Evolutionary conservation across 1,140 invertebrate species (phyloP).

Genomic region (Euura saliciscinereae): DNA sequence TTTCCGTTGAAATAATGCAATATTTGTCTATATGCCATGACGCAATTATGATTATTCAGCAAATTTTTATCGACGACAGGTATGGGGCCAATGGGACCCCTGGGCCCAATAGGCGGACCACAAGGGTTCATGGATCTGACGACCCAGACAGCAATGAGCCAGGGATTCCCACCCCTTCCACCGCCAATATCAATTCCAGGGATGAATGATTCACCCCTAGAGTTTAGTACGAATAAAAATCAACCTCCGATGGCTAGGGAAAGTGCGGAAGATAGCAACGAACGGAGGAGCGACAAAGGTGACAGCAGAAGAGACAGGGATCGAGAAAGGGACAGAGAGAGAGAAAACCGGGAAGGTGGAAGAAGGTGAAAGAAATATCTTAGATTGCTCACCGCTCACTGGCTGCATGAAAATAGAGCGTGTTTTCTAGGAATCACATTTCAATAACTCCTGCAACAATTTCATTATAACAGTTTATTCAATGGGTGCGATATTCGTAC

Average conservation of each 20-base stretch:
- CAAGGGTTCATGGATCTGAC: slow-evolving; percentile 59
- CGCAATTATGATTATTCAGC: no score
- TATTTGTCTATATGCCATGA: no score
- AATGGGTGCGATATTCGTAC: no score
- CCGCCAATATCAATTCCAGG: slow-evolving; percentile 59
- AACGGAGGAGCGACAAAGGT: slow-evolving; percentile 56
- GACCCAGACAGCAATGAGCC: slow-evolving; percentile 39
- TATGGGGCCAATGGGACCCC: slow-evolving; percentile 55
- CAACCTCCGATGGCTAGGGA: slow-evolving; percentile 64
- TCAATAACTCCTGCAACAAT: no score
- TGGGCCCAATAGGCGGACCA: slow-evolving; percentile 50
- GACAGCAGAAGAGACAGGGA: slow-evolving; percentile 52
- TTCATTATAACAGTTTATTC: no score
- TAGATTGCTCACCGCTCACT: no score
- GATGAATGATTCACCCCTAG: slow-evolving; percentile 71
- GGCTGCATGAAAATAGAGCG: no score
- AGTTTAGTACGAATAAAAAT: slow-evolving; percentile 72
- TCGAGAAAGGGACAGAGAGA: slow-evolving; percentile 36
- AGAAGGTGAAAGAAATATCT: slow-evolving; percentile 38
- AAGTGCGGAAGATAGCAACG: slow-evolving; percentile 54
- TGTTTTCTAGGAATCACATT: no score
- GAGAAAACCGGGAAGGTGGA: slow-evolving; percentile 43
- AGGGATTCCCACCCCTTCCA: slow-evolving; percentile 53
- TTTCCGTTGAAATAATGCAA: no score
- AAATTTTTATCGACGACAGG: slow-evolving; percentile 29